Percentiles rank a stretch among this genome's conserved stretches.
Evolutionary conservation across 2,888 invertebrate species (phyloP).

Genomic region (Theodoxus fluviatilis): DNA sequence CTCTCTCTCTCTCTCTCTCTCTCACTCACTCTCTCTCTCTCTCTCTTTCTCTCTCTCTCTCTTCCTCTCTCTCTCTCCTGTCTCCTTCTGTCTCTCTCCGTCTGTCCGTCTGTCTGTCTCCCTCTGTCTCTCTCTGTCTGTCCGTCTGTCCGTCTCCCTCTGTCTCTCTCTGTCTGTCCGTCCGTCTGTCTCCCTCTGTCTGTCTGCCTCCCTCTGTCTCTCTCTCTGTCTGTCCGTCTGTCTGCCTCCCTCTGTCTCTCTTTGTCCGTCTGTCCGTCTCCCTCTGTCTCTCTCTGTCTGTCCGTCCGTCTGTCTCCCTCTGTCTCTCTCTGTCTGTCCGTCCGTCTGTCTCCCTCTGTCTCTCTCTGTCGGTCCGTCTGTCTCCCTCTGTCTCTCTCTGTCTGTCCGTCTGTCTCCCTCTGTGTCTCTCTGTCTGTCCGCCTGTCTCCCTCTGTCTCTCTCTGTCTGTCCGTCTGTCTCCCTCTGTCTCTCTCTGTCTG

Average conservation of each 20-base stretch:
- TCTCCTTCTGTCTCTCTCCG: neutral
- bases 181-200: neutral
- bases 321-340: neutral
- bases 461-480: neutral
- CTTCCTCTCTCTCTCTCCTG: neutral
- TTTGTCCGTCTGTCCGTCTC: neutral
- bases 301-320: neutral
- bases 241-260: slow-evolving; percentile 5
- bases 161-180: neutral
- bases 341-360: neutral
- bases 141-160: slow-evolving; percentile 3
- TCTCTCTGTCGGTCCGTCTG: neutral
- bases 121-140: neutral
- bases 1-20: neutral
- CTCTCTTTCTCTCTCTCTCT: slow-evolving; percentile 7
- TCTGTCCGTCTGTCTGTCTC: neutral
- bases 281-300: neutral
- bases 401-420: neutral
- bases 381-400: neutral
- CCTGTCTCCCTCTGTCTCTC: neutral
- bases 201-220: neutral
- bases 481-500: neutral
- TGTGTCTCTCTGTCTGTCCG: neutral
- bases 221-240: neutral
- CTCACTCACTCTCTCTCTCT: neutral